Evolutionary conservation across 2,797 vertebrate species (phyloP), one percentile per base, ranked within the genome.

Genomic region (Semaprochilodus insignis): DNA sequence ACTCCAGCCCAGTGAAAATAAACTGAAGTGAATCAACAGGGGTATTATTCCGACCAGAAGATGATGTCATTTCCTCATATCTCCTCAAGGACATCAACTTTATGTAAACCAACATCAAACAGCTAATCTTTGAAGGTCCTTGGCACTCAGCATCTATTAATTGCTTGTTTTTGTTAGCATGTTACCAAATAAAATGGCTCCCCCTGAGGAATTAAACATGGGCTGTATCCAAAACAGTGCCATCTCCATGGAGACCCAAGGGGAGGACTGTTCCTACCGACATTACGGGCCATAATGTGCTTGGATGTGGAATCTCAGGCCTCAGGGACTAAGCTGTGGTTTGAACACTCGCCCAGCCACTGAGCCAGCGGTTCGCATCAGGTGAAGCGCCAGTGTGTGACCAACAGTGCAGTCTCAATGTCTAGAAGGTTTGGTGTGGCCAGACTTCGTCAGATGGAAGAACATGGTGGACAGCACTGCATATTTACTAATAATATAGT

Each of bases 291-390:
- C 52, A 74, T 87, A 81, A 87, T 76, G 70, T 40, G 81, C 74
- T 83, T 79, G 54, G 79, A 84, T 67, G 83, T 71, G 60, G 79
- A 81, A 83, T 74, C 78, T 81, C 51, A 34, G 79, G 81, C 83
- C 57, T 80, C 70, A 13, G 81, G 65, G 79, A 83, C 25, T 44
- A 55, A 27, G 72, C 54, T 67, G 82, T 54, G 80, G 82, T 80
- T 86, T 85, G 82, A 76, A 80, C 44, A 51, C 63, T 6, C 15
- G 62, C 52, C 48, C 77, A 48, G 63, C 16, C 10, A 15, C 72
- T 87, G 87, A 87, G 66, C 88, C 87, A 88, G 77, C 65, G 17
- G 44, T 86, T 86, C 83, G 66, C 71, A 76, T 81, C 86, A 87
- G 81, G 86, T 85, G 76, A 79, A 67, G 31, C 17, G 3, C 19